Conservation (phyloP, 2,113 vertebrate species). For the Gymnobelideus leadbeateri region DNA sequence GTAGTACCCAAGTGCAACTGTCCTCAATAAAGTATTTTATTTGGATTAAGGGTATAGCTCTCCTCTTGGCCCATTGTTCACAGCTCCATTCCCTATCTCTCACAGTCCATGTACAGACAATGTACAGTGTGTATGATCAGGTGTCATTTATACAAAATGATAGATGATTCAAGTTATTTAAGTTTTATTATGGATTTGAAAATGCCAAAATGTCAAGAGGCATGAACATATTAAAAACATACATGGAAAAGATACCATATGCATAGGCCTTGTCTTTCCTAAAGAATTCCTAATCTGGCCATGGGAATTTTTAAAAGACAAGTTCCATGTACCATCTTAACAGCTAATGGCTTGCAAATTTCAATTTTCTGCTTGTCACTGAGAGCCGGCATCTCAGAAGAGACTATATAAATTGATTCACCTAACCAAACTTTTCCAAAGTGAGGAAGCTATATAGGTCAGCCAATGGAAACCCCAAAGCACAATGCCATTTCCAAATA, state of each 20-base stretch:
- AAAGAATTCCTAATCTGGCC: conserved; percentile 35
- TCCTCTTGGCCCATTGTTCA: neutral
- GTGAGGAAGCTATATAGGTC: conserved; percentile 71
- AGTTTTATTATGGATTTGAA: neutral
- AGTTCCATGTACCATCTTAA: conserved; percentile 63
- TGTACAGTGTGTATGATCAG: neutral
- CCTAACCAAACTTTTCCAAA: conserved; percentile 71
- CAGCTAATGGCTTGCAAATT: conserved; percentile 78
- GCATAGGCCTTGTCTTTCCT: conserved; percentile 42
- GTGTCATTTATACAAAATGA: neutral
- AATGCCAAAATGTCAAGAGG: neutral
- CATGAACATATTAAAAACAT: conserved; percentile 14
- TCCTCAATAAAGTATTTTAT: neutral
- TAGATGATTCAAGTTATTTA: neutral
- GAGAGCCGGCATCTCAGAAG: conserved; percentile 65
- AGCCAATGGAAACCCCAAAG: conserved; percentile 64
- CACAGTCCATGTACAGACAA: neutral
- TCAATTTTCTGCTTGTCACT: conserved; percentile 76
- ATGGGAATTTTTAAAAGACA: conserved; percentile 2
- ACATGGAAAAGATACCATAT: conserved; percentile 45
- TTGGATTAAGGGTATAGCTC: neutral
- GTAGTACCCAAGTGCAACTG: neutral
- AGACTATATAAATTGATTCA: conserved; percentile 78
- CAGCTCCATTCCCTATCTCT: neutral
- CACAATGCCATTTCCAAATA: conserved; percentile 29